Conservation (phyloP, 2,113 vertebrate genomes). For the Electrona antarctica region DNA sequence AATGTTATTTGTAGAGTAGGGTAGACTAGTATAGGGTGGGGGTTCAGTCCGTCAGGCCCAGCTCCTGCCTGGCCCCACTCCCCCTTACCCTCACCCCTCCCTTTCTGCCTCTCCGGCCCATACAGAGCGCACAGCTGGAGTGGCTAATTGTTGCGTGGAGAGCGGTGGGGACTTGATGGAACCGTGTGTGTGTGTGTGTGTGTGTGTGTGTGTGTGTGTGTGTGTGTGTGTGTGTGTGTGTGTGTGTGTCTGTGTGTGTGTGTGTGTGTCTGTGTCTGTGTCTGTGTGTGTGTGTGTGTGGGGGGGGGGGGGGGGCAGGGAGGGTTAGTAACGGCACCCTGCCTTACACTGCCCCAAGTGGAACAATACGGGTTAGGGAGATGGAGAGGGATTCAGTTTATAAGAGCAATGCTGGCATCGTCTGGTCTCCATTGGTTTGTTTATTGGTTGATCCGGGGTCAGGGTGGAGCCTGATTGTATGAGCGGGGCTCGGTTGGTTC, state of each 20-base stretch:
- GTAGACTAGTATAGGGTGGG: too few relatives aligned
- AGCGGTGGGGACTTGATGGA: not conserved
- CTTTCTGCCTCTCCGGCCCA: not conserved
- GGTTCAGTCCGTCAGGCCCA: slow-evolving; percentile 9
- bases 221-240: not conserved
- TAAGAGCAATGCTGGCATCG: not conserved
- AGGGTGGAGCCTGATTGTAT: slow-evolving; percentile 38
- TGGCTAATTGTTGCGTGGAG: slow-evolving; percentile 46
- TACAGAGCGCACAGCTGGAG: slow-evolving; percentile 28
- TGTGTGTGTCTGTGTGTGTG: not conserved
- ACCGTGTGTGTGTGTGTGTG: not conserved
- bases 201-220: not conserved
- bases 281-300: not conserved
- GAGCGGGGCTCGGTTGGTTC: slow-evolving; percentile 46
- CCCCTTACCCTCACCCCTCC: not conserved
- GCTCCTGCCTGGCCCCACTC: slow-evolving; percentile 28
- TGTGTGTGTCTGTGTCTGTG: too few relatives aligned
- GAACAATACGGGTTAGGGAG: slow-evolving; percentile 15
- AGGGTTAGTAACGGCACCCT: slow-evolving; percentile 28
- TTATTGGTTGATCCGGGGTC: slow-evolving; percentile 42
- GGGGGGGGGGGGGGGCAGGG: slow-evolving; percentile 26
- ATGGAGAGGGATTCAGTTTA: not conserved
- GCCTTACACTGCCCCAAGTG: slow-evolving; percentile 43
- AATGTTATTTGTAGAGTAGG: slow-evolving; percentile 15
- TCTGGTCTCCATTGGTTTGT: slow-evolving; percentile 25